These are phyloP conservation scores for Nezara viridula DNA, from an alignment of 2,888 invertebrate genomes.

Conservation along the genomic window DNA sequence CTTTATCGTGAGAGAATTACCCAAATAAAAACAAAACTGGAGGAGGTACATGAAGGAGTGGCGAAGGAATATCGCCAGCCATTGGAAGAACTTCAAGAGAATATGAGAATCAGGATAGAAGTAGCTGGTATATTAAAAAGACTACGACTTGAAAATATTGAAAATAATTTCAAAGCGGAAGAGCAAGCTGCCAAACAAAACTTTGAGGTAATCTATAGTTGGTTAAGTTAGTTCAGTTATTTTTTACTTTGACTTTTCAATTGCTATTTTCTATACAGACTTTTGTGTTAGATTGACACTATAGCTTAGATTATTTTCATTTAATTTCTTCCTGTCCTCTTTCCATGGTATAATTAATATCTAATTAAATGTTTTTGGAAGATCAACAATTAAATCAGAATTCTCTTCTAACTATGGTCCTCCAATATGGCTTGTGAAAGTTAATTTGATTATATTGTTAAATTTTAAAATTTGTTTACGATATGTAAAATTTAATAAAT, in stretches of 20 bases:
- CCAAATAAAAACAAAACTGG: conserved; percentile 86
- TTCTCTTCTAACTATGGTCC: too few relatives aligned
- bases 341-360: conserved; percentile 50
- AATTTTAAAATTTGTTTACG: too few relatives aligned
- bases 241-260: too few relatives aligned
- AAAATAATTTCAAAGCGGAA: conserved; percentile 89
- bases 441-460: too few relatives aligned
- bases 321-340: neutral
- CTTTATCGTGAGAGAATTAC: conserved; percentile 85
- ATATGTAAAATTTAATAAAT: too few relatives aligned
- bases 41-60: conserved; percentile 87
- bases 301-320: neutral
- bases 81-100: conserved; percentile 87
- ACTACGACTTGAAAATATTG: conserved; percentile 84
- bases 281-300: too few relatives aligned
- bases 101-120: conserved; percentile 86
- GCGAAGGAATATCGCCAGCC: conserved; percentile 92
- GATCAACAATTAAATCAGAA: too few relatives aligned
- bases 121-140: conserved; percentile 90
- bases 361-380: too few relatives aligned
- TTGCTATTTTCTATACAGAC: too few relatives aligned
- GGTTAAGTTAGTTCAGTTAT: too few relatives aligned
- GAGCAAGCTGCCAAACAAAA: conserved; percentile 90
- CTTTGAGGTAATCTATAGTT: conserved; percentile 77
- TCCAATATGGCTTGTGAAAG: too few relatives aligned